These are phyloP conservation scores for Eristalis pertinax DNA, from an alignment of 2,888 invertebrate species.

Conservation along the genomic window DNA sequence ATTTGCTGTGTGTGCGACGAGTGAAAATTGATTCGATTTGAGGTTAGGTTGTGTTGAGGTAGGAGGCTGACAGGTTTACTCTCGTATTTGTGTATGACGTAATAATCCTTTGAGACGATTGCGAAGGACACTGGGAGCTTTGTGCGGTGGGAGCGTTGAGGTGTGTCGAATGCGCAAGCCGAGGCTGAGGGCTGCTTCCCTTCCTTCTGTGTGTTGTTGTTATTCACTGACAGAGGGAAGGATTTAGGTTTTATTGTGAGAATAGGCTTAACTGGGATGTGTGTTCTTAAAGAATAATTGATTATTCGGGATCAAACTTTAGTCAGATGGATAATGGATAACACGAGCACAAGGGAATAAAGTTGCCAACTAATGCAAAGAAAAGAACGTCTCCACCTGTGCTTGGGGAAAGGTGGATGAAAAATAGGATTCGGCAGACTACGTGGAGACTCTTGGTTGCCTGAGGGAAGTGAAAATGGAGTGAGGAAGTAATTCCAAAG, in stretches of 20 bases:
- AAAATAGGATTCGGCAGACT: too few relatives aligned
- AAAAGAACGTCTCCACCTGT: not conserved
- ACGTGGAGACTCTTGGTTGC: too few relatives aligned
- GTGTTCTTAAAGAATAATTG: not conserved
- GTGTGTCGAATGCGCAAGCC: not conserved
- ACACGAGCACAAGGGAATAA: not conserved
- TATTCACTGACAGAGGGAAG: not conserved
- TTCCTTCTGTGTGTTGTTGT: not conserved
- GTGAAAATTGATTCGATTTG: not conserved
- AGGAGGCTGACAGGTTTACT: too few relatives aligned
- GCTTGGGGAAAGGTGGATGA: too few relatives aligned
- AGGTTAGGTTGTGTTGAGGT: not conserved
- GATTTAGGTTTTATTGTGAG: not conserved
- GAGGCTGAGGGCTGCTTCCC: slow-evolving; percentile 10
- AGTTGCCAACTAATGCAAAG: not conserved
- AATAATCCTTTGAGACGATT: not conserved
- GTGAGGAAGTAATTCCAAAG: too few relatives aligned
- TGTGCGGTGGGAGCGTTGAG: not conserved
- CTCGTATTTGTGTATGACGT: slow-evolving; percentile 14
- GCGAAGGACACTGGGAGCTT: slow-evolving; percentile 16
- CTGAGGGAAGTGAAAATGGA: too few relatives aligned
- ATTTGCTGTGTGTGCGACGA: not conserved
- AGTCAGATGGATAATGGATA: not conserved
- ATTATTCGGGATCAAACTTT: not conserved
- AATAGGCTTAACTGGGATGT: not conserved